phyloP scores from a whole-genome alignment of 2,797 vertebrate species.

The Clarias platycephalus region DNA sequence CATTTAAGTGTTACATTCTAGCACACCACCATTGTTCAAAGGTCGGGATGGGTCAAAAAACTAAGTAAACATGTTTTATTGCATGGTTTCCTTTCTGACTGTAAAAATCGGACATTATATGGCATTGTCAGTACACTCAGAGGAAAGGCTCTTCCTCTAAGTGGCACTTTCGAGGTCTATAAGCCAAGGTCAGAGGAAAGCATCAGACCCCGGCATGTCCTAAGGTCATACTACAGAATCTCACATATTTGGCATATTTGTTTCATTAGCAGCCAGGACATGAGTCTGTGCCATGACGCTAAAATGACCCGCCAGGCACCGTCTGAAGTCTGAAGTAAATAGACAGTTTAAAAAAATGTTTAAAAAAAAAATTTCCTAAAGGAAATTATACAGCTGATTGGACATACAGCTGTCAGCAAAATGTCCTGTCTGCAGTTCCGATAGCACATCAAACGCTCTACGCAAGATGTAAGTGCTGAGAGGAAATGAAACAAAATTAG shows the following conservation, averaged over 20 bases:
- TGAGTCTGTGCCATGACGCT: constrained; percentile 22
- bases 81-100: constrained; percentile 31
- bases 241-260: constrained; percentile 31
- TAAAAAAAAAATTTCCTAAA: constrained; percentile 57
- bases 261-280: constrained; percentile 19
- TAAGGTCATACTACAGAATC: constrained; percentile 28
- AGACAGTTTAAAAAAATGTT: constrained; percentile 14
- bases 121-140: constrained; percentile 23
- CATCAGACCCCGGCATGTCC: constrained; percentile 16
- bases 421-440: constrained; percentile 66
- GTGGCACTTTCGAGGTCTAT: constrained; percentile 27
- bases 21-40: background rate
- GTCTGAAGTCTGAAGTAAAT: constrained; percentile 34
- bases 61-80: constrained; percentile 31
- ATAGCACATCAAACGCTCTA: constrained; percentile 57
- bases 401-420: constrained; percentile 65
- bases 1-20: background rate
- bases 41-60: background rate
- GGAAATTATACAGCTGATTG: constrained; percentile 71
- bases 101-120: constrained; percentile 19
- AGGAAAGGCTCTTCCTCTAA: constrained; percentile 44
- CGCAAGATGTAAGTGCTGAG: constrained; percentile 51
- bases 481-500: constrained; percentile 72
- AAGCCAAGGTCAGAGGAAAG: constrained; percentile 44
- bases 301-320: constrained; percentile 38